A percentile compares a stretch with the other conserved stretches of the same genome.
Conservation (phyloP, 2,888 invertebrate genomes). For the Macrosoma leucophasiata region DNA sequence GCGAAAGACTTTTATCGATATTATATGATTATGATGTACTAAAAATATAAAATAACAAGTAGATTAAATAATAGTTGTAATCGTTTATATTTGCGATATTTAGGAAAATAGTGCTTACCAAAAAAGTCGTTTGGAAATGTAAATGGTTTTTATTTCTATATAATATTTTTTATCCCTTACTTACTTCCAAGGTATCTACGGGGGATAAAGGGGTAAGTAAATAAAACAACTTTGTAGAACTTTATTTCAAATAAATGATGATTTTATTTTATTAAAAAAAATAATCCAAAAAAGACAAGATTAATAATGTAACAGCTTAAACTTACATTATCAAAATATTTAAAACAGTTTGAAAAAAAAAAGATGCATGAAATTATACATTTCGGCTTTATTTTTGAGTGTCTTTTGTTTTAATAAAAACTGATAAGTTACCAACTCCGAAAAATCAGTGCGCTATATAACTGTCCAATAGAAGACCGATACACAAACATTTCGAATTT, state of each 20-base stretch:
- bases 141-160: constrained; percentile 21
- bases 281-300: too few species aligned
- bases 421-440: too few species aligned
- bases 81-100: constrained; percentile 57
- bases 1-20: constrained; percentile 60
- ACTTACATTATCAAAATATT: too few species aligned
- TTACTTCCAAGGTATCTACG: background rate
- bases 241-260: constrained; percentile 33
- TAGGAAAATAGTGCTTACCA: constrained; percentile 58
- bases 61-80: constrained; percentile 42
- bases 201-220: background rate
- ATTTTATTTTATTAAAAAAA: too few species aligned
- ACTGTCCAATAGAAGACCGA: too few species aligned
- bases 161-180: background rate
- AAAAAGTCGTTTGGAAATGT: constrained; percentile 32
- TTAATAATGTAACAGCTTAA: too few species aligned
- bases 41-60: constrained; percentile 52
- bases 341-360: too few species aligned
- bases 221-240: constrained; percentile 26
- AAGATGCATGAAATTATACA: too few species aligned
- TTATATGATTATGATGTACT: constrained; percentile 39
- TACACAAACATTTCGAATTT: too few species aligned
- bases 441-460: too few species aligned
- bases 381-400: too few species aligned
- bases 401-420: too few species aligned